phyloP scores from a whole-genome alignment of 2,113 vertebrate genomes.

The Chroicocephalus ridibundus region DNA sequence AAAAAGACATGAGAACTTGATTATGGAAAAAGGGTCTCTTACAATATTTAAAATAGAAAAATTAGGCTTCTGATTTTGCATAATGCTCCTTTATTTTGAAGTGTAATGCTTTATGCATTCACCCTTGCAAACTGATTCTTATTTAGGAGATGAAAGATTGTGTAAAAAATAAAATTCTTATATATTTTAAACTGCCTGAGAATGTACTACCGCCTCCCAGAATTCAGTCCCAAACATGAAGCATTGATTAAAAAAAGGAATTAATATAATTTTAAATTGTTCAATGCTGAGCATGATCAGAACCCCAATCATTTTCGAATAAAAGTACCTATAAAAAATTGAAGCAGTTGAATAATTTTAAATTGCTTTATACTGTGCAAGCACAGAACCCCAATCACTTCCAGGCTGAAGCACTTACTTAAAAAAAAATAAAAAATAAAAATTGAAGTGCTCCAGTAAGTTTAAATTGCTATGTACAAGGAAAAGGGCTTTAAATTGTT shows the following conservation, averaged over 20 bases:
- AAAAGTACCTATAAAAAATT: constrained; percentile 22
- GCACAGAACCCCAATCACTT: constrained; percentile 29
- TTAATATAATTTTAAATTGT: constrained; percentile 58
- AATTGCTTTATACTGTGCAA: constrained; percentile 31
- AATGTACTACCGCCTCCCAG: not conserved
- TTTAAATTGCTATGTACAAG: constrained; percentile 50
- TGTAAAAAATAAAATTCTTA: not conserved
- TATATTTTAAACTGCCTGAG: constrained; percentile 23
- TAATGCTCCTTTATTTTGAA: constrained; percentile 44
- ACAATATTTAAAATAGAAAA: constrained; percentile 14
- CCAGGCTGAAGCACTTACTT: not conserved
- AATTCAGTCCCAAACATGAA: constrained; percentile 24
- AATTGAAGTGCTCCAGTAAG: constrained; percentile 36
- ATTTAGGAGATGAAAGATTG: constrained; percentile 39
- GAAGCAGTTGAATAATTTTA: constrained; percentile 60
- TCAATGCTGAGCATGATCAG: constrained; percentile 16
- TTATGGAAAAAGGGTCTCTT: not conserved
- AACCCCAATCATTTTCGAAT: constrained; percentile 44
- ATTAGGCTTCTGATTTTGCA: not conserved
- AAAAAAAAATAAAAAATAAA: not conserved
- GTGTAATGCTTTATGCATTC: not conserved
- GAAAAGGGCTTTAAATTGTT: constrained; percentile 31
- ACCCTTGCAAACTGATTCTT: not conserved
- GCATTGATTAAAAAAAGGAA: not conserved
- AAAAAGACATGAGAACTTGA: not conserved